Evolutionary conservation across 92 coral and sea anemone genomes (phyloP), one percentile per base, ranked within the genome.

Genomic region (Actinernus sp.): DNA sequence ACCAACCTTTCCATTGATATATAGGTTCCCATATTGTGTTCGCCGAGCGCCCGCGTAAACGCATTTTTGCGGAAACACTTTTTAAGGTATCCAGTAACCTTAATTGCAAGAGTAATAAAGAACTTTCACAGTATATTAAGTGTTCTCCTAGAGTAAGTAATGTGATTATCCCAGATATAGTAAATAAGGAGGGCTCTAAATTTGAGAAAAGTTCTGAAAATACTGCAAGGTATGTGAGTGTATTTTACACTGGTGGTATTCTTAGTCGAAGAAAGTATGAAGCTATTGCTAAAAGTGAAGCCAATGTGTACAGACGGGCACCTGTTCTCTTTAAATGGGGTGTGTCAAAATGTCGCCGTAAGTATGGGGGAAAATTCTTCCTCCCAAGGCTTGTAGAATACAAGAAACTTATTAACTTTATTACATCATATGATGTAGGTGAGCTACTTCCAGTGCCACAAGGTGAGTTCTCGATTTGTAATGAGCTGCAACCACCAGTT

Each of bases 181-280:
- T 51, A 3, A 51, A 51, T 26, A 51, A 45, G 7, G 31, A 24
- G 8, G 58, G 3, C 24, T 6, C 26, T 51, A 6, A 7, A 3
- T 51, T 19, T 51, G 58, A 51, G 31, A 51, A 51, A n/a, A 19
- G 29, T 6, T 6, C n/a, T 51, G 58, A 19, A 51, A 51, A 51
- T 19, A 26, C 24, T 2, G 19, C 16, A 2, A 19, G 58, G 31
- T 51, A 25, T 19, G 27, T n/a, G 4, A 51, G 31, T 51, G 58
- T 51, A 18, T 51, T 51, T 24, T 51, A 51, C 31, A 24, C 5
- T 6, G 58, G 31, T 5, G 58, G 58, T 10, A 2, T 51, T 2
- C 31, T 51, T 18, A 19, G 58, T 51, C 17, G 58, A n/a, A 51
- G 58, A 51, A 51, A 51, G 58, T 51, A 51, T 51, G 58, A 51